A percentile compares a stretch with the other conserved stretches of the same genome.
phyloP scores from a whole-genome alignment of 2,888 invertebrate species.

The Leptinotarsa juncta region DNA sequence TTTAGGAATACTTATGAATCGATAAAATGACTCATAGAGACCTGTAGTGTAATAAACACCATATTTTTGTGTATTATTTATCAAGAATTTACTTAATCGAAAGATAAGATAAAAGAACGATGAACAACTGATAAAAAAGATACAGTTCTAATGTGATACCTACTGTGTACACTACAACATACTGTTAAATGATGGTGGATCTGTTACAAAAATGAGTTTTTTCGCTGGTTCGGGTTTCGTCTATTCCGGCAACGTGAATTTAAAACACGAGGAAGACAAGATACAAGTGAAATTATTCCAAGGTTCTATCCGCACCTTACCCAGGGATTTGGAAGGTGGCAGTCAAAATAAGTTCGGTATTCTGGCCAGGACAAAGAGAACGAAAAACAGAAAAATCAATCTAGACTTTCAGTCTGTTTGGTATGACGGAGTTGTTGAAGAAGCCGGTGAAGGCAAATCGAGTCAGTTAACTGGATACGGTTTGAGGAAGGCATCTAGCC shows the following conservation, averaged over 20 bases:
- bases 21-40: not conserved
- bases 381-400: slow-evolving; percentile 35
- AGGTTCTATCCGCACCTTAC: not conserved
- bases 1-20: not conserved
- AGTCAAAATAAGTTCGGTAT: not conserved
- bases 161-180: not conserved
- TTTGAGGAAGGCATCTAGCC: slow-evolving; percentile 37
- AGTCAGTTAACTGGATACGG: not conserved
- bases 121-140: slow-evolving; percentile 12
- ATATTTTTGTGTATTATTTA: not conserved
- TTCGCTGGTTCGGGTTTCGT: not conserved
- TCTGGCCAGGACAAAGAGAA: not conserved
- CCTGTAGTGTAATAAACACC: not conserved
- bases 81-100: slow-evolving; percentile 3
- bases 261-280: slow-evolving; percentile 2
- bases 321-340: not conserved
- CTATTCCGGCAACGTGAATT: not conserved
- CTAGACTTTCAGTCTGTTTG: slow-evolving; percentile 40
- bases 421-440: slow-evolving; percentile 33
- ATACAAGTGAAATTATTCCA: not conserved
- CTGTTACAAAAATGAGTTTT: slow-evolving; percentile 9
- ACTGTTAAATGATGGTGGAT: not conserved
- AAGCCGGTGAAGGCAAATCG: not conserved
- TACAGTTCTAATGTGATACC: not conserved
- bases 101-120: slow-evolving; percentile 12